Percentiles rank a stretch among this genome's conserved stretches.
Conservation (phyloP, 2,113 vertebrate genomes). For the Lontra canadensis region DNA sequence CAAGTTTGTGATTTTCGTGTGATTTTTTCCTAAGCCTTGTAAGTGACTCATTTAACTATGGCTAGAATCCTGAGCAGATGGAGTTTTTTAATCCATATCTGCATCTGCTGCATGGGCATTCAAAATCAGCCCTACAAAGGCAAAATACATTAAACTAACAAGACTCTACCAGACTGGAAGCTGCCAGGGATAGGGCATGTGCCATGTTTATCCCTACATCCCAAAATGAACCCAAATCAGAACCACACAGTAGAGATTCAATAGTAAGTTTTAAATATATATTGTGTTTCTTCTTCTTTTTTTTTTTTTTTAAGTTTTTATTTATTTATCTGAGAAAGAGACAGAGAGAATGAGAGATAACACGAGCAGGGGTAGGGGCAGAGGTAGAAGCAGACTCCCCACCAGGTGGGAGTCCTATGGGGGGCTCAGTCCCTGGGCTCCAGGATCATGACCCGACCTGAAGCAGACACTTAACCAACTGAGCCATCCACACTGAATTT, state of each 20-base stretch:
- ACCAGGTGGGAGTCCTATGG: no score
- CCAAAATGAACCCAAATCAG: neutral
- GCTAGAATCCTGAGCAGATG: neutral
- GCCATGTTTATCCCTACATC: neutral
- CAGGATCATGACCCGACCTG: no score
- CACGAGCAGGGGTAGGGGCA: no score
- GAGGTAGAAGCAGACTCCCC: no score
- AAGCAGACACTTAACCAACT: no score
- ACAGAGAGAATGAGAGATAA: no score
- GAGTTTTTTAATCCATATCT: neutral
- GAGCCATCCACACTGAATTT: neutral
- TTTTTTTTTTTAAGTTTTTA: no score
- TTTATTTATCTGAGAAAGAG: no score
- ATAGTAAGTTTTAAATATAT: neutral
- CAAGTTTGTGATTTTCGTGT: conserved; percentile 1
- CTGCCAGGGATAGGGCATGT: neutral
- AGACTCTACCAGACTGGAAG: neutral
- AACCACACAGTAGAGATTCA: neutral
- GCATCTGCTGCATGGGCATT: neutral
- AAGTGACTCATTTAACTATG: conserved; percentile 2
- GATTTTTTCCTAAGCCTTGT: neutral
- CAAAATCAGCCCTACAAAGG: neutral
- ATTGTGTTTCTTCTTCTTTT: no score
- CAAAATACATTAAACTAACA: neutral
- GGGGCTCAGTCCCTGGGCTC: no score